Base-by-base conservation (phyloP, 2,797 vertebrate species). In the Gila robusta region DNA sequence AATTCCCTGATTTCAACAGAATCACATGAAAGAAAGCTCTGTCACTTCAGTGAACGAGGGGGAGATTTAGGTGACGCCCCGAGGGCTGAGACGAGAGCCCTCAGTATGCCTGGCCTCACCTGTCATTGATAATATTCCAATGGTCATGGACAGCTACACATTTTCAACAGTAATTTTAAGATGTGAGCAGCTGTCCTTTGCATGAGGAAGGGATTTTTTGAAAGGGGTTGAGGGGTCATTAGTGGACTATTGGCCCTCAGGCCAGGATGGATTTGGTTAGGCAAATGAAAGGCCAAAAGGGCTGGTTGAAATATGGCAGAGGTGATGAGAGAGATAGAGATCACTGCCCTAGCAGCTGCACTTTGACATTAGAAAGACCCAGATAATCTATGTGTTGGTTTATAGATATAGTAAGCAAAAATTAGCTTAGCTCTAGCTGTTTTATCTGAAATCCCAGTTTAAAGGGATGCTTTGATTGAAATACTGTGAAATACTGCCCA, bases 231-330 rank as follows among this genome's bases (percentile, higher is more conserved):
- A 73, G 67, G 23, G 56, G 77, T 84, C 56, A 82, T 84, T 87
- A 86, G 77, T 69, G 81, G 44, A 37, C 39, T 81, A 84, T 76
- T 56, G 59, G 81, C 62, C 59, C 49, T 88, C 52, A n/a, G 72
- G 79, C 83, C 59, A 64, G 32, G 84, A 87, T 80, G 83, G 87
- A 91, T 93, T 91, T 93, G 90, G 91, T 91, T 90, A 91, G 86
- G 87, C 89, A 91, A 92, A 93, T 92, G 89, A 92, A 89, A 81
- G 86, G 64, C 86, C 89, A 93, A 26, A 89, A 88, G 89, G 90
- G 86, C 87, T n/a, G 64, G 80, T 87, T 86, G 88, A 88, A 91
- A 87, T 89, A 87, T 84, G 90, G 86, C 88, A 82, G 14, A 76
- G 72, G 28, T 52, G 72, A 83, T 52, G 72, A 76, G 44, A 52